Evolutionary conservation across 2,888 invertebrate genomes (phyloP), one percentile per base, ranked within the genome.

Genomic region (Habrosyne pyritoides): DNA sequence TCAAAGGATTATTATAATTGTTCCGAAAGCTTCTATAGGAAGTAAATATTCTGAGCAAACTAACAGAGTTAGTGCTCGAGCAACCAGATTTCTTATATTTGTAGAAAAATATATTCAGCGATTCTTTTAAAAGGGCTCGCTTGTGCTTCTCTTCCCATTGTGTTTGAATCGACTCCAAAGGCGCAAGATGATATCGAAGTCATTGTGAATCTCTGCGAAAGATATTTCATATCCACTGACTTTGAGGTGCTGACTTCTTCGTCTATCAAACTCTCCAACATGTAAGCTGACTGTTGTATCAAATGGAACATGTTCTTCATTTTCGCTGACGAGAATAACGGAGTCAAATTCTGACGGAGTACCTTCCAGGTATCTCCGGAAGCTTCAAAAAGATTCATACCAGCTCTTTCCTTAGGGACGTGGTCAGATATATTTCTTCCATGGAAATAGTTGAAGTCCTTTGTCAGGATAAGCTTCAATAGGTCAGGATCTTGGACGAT

Each of bases 371-470:
- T 53, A 30, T 72, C 65, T 2, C 69, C 73, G 26, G 59, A 53
- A 21, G 61, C 57, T 14, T 46, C 54, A 3, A 69, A 64, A 3
- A 74, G 49, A 21, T 67, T 74, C 24, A 59, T 48, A 5, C 57
- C 53, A 6, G 54, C 50, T 0, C 56, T 56, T 18, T 71, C 75
- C n/a, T 59, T 65, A 28, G 72, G 36, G 7, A 49, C 61, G 36
- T 77, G 64, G 0, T 71, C 69, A 2, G 73, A 56, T 1, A 79
- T 33, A 2, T 79, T 71, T 46, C 81, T 66, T 46, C 72, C 67
- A 53, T 60, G 75, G 52, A 81, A 83, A 53, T 67, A 73, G 24
- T 76, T 72, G 56, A 80, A 83, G 28, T 84, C 80, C 36, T 80
- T 80, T 0, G 78, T 74, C 21, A 75, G 56, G 0, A 84, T 64